phyloP scores from a whole-genome alignment of 2,113 vertebrate genomes.

The Ardeotis arabs region DNA sequence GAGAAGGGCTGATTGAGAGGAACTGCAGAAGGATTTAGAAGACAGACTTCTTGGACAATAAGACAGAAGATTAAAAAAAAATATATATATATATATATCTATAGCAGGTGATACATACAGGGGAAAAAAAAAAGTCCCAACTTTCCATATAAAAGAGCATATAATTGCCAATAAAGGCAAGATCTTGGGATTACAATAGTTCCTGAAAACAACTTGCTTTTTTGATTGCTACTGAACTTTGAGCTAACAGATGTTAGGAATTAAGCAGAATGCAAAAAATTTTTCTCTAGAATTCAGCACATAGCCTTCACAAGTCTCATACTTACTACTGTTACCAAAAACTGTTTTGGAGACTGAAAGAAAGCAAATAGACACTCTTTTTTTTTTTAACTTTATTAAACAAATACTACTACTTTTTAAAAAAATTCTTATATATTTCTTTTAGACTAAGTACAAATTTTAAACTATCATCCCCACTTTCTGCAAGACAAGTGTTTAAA shows the following conservation, averaged over 20 bases:
- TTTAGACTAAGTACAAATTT: background rate
- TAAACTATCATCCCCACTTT: background rate
- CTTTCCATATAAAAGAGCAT: background rate
- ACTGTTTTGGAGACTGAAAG: background rate
- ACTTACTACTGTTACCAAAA: background rate
- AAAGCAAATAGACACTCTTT: too few species aligned
- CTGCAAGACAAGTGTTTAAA: background rate
- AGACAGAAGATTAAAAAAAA: background rate
- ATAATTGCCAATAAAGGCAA: background rate
- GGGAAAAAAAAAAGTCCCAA: background rate
- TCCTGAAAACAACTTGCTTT: background rate
- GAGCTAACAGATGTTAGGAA: background rate
- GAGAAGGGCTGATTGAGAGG: background rate
- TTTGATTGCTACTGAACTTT: background rate
- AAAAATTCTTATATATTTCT: background rate
- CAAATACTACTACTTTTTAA: too few species aligned
- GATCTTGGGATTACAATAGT: background rate
- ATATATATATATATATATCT: background rate
- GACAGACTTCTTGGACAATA: background rate
- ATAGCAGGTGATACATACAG: background rate
- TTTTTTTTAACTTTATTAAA: too few species aligned
- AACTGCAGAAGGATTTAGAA: background rate
- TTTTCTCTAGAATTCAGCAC: background rate
- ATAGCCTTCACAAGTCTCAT: background rate
- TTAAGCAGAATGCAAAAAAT: background rate